Conservation (phyloP, 2,113 vertebrate genomes). For the Neogobius melanostomus region DNA sequence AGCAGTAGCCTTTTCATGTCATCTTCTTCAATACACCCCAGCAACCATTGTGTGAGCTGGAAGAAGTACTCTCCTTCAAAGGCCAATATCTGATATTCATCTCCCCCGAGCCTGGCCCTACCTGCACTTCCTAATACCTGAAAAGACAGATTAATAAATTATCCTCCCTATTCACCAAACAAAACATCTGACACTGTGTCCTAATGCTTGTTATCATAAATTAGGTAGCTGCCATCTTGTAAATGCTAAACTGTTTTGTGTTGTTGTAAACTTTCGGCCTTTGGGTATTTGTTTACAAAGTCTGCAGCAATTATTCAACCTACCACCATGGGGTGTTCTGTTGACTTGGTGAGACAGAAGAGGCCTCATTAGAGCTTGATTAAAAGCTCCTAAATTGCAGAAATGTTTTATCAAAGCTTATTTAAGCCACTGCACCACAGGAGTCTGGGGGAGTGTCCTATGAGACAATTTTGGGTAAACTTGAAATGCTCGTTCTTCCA, state of each 20-base stretch:
- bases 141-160: no score
- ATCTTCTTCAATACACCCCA: no score
- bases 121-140: no score
- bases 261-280: constrained; percentile 2
- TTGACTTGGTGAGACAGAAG: not conserved
- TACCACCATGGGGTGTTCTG: not conserved
- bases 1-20: no score
- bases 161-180: no score
- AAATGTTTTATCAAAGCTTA: not conserved
- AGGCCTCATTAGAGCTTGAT: not conserved
- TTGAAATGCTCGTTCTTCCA: not conserved
- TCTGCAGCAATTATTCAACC: not conserved
- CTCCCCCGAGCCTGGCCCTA: no score
- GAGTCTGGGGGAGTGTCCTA: not conserved
- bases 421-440: not conserved
- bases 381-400: not conserved
- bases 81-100: no score
- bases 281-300: not conserved
- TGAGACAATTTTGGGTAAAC: no score
- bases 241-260: constrained; percentile 1
- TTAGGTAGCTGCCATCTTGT: not conserved
- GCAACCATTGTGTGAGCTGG: no score
- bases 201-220: not conserved
- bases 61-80: no score
- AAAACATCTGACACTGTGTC: not conserved